Base-by-base conservation (phyloP, 2,888 invertebrate species). In the Monopis laevigella region DNA sequence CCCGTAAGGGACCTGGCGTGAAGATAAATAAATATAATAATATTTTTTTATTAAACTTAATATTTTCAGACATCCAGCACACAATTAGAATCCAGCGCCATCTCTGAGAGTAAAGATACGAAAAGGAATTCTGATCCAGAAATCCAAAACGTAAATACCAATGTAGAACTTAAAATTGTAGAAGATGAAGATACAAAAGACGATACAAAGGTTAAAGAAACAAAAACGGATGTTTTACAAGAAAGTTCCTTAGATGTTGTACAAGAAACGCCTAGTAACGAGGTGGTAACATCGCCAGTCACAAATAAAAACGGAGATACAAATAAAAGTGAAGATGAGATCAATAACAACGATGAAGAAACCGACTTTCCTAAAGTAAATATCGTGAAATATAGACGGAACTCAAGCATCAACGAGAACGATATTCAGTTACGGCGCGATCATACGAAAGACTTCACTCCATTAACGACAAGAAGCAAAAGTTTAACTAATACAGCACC, bases 341-440 rank as follows among this genome's bases (percentile, higher is more conserved):
- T 24, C 19, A 30, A 14, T 13, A 40, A 46, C 11, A 34, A 43
- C n/a, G 29, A 28, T 1, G 39, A 39, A 35, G 41, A 41, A 32
- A 24, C 21, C 5, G 69, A 40, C 56, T 58, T 13, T 54, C 59
- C 62, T 41, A 82, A 81, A 59, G 51, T 80, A 44, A 68, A 82
- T 41, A 81, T 80, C 36, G 48, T 50, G 21, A 68, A 59, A 46
- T 80, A 78, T 50, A 67, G 78, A 54, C 62, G 77, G 54, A 80
- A 77, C 50, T 77, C 77, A 7, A 81, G 81, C 48, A 64, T 80
- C 6, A 74, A 78, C 44, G 78, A 77, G 46, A 74, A 80, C 44
- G 75, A 80, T 14, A 69, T 80, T 40, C 58, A 60, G 53, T 55
- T 77, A 42, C 58, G 78, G 27, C 58, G 80, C 49, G 78, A 73